These are phyloP conservation scores for Callosobruchus maculatus DNA, from an alignment of 2,888 invertebrate species.

Conservation along the genomic window DNA sequence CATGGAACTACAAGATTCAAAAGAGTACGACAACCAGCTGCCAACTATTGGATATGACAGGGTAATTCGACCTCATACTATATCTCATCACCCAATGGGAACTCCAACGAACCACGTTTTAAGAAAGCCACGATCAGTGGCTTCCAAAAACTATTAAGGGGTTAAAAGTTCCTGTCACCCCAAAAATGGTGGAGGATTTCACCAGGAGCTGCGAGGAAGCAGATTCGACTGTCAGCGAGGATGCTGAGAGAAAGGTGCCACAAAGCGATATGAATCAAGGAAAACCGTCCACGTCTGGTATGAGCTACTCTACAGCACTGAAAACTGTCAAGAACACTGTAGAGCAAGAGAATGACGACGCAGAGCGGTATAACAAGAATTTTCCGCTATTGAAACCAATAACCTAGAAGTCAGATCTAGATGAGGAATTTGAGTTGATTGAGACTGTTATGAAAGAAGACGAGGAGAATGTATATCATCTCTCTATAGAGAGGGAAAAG, in stretches of 20 bases:
- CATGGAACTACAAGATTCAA: constrained; percentile 11
- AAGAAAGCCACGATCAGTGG: neutral
- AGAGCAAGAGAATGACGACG: neutral
- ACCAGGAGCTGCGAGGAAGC: neutral
- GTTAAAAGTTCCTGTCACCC: neutral
- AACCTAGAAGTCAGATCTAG: constrained; percentile 13
- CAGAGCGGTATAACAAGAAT: constrained; percentile 9
- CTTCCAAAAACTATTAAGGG: neutral
- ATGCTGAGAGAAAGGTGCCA: too few species aligned
- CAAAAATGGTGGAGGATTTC: neutral
- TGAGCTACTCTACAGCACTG: neutral
- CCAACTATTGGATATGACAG: constrained; percentile 11
- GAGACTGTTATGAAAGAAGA: constrained; percentile 18
- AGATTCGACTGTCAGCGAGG: neutral
- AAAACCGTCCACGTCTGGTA: neutral
- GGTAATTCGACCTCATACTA: neutral
- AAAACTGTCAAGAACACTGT: neutral
- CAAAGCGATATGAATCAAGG: neutral
- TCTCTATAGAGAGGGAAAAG: neutral
- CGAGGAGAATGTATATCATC: constrained; percentile 7
- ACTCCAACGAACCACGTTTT: neutral
- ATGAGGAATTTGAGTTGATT: constrained; percentile 19
- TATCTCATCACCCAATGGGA: neutral
- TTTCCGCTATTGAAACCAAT: constrained; percentile 8
- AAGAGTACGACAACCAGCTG: constrained; percentile 16